Percentiles rank a stretch among this genome's conserved stretches.
Conservation (phyloP, 2,888 invertebrate genomes). For the Ichneumoninae sp. region DNA sequence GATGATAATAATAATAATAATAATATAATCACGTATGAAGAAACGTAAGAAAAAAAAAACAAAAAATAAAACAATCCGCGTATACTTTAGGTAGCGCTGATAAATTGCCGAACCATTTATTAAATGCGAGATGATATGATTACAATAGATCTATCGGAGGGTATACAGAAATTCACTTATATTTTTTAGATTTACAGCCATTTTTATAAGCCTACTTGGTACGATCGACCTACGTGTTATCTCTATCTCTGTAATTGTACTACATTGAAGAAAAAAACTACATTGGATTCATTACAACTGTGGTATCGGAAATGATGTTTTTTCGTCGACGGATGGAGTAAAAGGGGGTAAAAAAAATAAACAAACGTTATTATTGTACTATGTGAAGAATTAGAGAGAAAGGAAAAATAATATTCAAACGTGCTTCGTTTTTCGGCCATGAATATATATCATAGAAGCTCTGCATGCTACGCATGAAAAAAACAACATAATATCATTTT, state of each 20-base stretch:
- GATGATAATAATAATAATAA: conserved; percentile 64
- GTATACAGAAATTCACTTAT: conserved; percentile 79
- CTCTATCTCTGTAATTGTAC: conserved; percentile 68
- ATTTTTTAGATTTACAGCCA: conserved; percentile 83
- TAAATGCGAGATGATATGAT: conserved; percentile 54
- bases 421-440: conserved; percentile 61
- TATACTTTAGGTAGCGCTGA: conserved; percentile 61
- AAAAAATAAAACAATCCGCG: conserved; percentile 49
- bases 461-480: conserved; percentile 51
- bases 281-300: conserved; percentile 35
- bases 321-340: conserved; percentile 27
- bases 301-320: conserved; percentile 32
- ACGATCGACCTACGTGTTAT: conserved; percentile 80
- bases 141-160: conserved; percentile 51
- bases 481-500: conserved; percentile 64
- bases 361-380: conserved; percentile 25
- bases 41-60: conserved; percentile 35
- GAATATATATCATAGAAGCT: conserved; percentile 58
- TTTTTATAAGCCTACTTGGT: conserved; percentile 82
- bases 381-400: conserved; percentile 29
- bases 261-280: conserved; percentile 9
- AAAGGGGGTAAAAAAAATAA: neutral
- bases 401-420: conserved; percentile 27
- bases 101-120: conserved; percentile 63
- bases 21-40: conserved; percentile 64